phyloP scores from a whole-genome alignment of 1,140 invertebrate species.

The Saccostrea echinata region DNA sequence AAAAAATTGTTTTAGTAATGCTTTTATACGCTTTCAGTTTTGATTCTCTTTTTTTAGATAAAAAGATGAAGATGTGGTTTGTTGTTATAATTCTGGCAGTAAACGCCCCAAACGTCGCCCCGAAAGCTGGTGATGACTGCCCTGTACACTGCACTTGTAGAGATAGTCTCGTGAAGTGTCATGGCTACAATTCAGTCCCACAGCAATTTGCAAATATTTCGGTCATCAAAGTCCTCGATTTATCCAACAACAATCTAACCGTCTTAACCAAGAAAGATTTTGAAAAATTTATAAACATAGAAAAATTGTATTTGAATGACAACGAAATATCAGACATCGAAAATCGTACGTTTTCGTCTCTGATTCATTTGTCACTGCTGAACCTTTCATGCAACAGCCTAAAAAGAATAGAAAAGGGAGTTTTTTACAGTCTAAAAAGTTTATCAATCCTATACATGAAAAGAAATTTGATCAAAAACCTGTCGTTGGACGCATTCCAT shows the following conservation, averaged over 20 bases:
- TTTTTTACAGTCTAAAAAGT: not conserved
- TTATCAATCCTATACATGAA: not conserved
- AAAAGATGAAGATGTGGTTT: not conserved
- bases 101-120: not conserved
- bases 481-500: not conserved
- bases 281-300: not conserved
- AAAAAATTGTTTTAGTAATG: too few species aligned
- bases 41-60: not conserved
- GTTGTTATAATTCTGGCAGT: not conserved
- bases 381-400: not conserved
- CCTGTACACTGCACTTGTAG: not conserved
- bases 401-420: not conserved
- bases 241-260: constrained; percentile 1
- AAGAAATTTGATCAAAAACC: not conserved
- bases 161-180: not conserved
- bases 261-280: not conserved
- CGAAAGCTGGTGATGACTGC: not conserved
- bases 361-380: not conserved
- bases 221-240: not conserved
- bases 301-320: not conserved
- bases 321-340: not conserved
- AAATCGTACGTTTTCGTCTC: not conserved
- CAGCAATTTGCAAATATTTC: not conserved
- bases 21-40: too few species aligned
- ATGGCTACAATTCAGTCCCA: not conserved